phyloP scores from a whole-genome alignment of 2,888 invertebrate genomes.

The Drosophila greeni region DNA sequence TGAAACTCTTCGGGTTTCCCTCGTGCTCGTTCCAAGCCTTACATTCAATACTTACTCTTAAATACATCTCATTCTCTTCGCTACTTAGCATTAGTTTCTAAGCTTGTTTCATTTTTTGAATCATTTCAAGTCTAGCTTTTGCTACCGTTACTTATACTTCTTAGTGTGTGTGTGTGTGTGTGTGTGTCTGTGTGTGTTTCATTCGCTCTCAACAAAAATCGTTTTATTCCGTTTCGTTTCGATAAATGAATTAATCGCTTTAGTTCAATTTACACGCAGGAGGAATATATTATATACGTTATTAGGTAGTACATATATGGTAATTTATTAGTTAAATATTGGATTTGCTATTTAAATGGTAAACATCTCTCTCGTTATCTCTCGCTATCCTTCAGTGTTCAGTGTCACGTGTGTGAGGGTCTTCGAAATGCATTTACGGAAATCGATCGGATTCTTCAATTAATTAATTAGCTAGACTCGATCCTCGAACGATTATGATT shows the following conservation, averaged over 20 bases:
- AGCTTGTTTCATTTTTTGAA: conserved; percentile 9
- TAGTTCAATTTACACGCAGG: conserved; percentile 35
- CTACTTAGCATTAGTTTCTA: conserved; percentile 4
- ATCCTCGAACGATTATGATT: conserved; percentile 16
- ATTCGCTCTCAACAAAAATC: conserved; percentile 39
- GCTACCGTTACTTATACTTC: conserved; percentile 5
- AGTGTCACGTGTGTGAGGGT: conserved; percentile 1
- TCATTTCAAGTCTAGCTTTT: conserved; percentile 9
- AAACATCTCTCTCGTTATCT: conserved; percentile 22
- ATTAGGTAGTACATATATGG: conserved; percentile 41
- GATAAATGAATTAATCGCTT: conserved; percentile 16
- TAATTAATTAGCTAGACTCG: conserved; percentile 43
- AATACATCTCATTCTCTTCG: conserved; percentile 23
- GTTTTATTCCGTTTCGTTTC: conserved; percentile 3
- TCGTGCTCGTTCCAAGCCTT: conserved; percentile 34
- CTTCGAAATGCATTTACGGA: conserved; percentile 45
- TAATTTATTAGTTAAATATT: conserved; percentile 53
- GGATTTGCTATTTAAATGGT: conserved; percentile 63
- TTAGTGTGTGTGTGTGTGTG: neutral
- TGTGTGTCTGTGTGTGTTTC: neutral
- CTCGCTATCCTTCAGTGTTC: conserved; percentile 20
- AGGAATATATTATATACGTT: conserved; percentile 24
- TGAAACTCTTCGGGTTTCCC: conserved; percentile 20
- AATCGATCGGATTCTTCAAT: conserved; percentile 33
- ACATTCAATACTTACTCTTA: conserved; percentile 38